Evolutionary conservation across 2,888 invertebrate genomes (phyloP), one percentile per base, ranked within the genome.

Genomic region (Chouioia cunea): DNA sequence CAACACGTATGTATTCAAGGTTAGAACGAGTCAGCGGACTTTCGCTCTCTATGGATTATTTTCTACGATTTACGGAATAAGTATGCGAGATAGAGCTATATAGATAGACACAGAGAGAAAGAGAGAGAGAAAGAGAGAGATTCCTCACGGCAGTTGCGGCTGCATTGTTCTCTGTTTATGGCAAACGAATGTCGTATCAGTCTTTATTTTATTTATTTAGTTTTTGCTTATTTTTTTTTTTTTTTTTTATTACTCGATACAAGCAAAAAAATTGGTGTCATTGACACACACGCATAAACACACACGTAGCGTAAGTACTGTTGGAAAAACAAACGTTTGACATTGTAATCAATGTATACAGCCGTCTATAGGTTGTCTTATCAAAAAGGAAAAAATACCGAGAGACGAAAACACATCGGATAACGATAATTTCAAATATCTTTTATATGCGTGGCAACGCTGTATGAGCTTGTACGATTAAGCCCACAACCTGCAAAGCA

Each of bases 41-140:
- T 71, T 73, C 70, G 68, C 73, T 73, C 71, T 73, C 71, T 73
- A 68, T 63, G 73, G 71, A 70, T 67, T 62, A 71, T 71, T 74
- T 74, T 74, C 74, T 74, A 74, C 74, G 71, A 74, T 74, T 74
- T 74, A 64, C 71, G 71, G 69, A 74, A 74, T 74, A 71, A 69
- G 71, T 70, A 70, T 63, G 66, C 64, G 44, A 8, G 36, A n/a
- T n/a, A n/a, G n/a, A n/a, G n/a, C n/a, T n/a, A n/a, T n/a, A n/a
- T n/a, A n/a, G n/a, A n/a, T n/a, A n/a, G n/a, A n/a, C n/a, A n/a
- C n/a, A n/a, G n/a, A n/a, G n/a, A n/a, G n/a, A n/a, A n/a, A n/a
- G n/a, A n/a, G n/a, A n/a, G n/a, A n/a, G n/a, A n/a, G n/a, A n/a
- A n/a, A 18, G 58, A 69, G 48, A 60, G 58, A 65, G 59, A 56